Conservation (phyloP, 2,113 vertebrate genomes). For the Eulemur rufifrons region DNA sequence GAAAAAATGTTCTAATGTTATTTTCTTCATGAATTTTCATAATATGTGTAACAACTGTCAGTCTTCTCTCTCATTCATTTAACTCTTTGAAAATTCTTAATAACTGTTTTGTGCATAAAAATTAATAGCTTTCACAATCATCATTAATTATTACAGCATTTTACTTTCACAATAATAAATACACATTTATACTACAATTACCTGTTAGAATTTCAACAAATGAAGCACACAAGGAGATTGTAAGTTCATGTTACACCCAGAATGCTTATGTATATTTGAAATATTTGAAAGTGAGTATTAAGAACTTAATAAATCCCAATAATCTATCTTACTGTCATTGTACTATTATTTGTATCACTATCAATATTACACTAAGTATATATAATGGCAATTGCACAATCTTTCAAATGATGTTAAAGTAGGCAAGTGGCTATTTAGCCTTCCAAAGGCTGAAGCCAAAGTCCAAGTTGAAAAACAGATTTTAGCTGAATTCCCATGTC, state of each 20-base stretch:
- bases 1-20: conserved; percentile 33
- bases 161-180: conserved; percentile 51
- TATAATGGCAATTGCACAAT: background rate
- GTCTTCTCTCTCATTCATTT: conserved; percentile 47
- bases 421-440: background rate
- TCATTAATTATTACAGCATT: conserved; percentile 33
- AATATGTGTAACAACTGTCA: conserved; percentile 51
- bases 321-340: background rate
- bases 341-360: background rate
- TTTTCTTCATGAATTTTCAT: conserved; percentile 45
- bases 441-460: conserved; percentile 24
- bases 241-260: background rate
- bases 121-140: conserved; percentile 38
- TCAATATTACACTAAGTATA: background rate
- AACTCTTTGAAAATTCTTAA: conserved; percentile 51
- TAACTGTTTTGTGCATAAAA: conserved; percentile 49
- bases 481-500: conserved; percentile 29
- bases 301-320: conserved; percentile 38
- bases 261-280: conserved; percentile 8
- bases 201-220: conserved; percentile 45
- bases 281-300: conserved; percentile 40
- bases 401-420: conserved; percentile 41
- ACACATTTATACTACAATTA: background rate
- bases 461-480: conserved; percentile 23
- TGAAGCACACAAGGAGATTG: background rate